These are phyloP conservation scores for Climacteris rufus DNA, from an alignment of 2,113 vertebrate species.

Conservation along the genomic window DNA sequence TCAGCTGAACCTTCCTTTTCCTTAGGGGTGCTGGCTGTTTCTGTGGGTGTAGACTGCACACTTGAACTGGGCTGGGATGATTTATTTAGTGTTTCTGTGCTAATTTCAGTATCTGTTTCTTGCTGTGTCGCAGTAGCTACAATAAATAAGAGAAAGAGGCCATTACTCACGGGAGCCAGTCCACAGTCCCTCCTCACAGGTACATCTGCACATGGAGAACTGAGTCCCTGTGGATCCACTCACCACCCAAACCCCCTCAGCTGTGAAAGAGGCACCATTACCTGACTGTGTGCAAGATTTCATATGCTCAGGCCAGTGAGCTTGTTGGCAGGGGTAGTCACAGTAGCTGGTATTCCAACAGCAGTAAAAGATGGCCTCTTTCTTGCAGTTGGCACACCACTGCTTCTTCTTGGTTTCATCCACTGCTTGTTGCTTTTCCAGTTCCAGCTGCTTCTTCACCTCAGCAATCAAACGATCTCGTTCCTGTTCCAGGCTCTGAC, in stretches of 20 bases:
- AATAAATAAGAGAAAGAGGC: neutral
- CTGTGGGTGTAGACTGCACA: constrained; percentile 75
- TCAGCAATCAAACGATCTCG: constrained; percentile 89
- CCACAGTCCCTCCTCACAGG: neutral
- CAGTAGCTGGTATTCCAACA: constrained; percentile 99
- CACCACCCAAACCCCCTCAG: neutral
- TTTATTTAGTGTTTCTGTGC: constrained; percentile 81
- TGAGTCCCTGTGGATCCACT: neutral
- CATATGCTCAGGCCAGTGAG: constrained; percentile 98
- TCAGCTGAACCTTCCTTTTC: constrained; percentile 85
- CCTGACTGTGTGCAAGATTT: constrained; percentile 98
- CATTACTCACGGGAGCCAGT: neutral
- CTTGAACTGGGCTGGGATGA: constrained; percentile 76
- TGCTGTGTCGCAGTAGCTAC: constrained; percentile 91
- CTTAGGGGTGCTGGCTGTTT: constrained; percentile 73
- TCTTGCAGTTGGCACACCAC: constrained; percentile 97
- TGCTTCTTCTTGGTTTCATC: constrained; percentile 99
- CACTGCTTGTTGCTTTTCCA: constrained; percentile 92
- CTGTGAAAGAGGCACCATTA: constrained; percentile 38
- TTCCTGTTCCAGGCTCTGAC: constrained; percentile 96
- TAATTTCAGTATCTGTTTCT: constrained; percentile 85
- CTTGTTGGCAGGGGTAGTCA: constrained; percentile 96
- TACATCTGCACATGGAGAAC: neutral
- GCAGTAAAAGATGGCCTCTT: constrained; percentile 98
- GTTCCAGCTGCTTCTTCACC: constrained; percentile 93